These are phyloP conservation scores for Drosophila pruinosa DNA, from an alignment of 1,140 invertebrate genomes.

Conservation along the genomic window DNA sequence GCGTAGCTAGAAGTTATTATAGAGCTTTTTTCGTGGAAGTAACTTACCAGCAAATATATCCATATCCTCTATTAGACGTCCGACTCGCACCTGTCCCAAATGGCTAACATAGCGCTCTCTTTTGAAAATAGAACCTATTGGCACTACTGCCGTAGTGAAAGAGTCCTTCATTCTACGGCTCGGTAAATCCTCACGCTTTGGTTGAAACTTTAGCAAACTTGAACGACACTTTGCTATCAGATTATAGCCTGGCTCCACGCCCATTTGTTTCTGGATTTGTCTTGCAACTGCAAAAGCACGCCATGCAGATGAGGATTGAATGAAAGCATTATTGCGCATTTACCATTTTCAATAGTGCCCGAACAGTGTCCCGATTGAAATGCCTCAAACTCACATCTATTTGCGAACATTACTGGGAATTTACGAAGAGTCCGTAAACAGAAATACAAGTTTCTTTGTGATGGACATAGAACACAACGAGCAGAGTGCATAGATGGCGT, in stretches of 20 bases:
- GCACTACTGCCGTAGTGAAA: slow-evolving; percentile 86
- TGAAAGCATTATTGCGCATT: neutral
- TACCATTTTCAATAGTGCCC: slow-evolving; percentile 29
- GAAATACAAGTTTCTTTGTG: neutral
- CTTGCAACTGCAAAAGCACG: slow-evolving; percentile 31
- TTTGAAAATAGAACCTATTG: slow-evolving; percentile 84
- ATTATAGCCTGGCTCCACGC: slow-evolving; percentile 56
- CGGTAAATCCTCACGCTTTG: slow-evolving; percentile 80
- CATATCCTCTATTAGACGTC: slow-evolving; percentile 90
- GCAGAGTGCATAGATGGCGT: neutral
- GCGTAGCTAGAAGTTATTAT: neutral
- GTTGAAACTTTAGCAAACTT: slow-evolving; percentile 59
- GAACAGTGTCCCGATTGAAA: slow-evolving; percentile 26
- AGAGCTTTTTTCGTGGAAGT: neutral
- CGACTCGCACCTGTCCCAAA: slow-evolving; percentile 86
- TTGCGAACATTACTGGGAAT: neutral
- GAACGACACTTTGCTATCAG: slow-evolving; percentile 58
- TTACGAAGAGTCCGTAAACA: neutral
- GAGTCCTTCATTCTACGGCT: slow-evolving; percentile 86
- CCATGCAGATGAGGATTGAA: neutral
- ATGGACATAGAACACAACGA: neutral
- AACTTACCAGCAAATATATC: slow-evolving; percentile 89
- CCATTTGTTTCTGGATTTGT: slow-evolving; percentile 50
- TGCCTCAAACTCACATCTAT: neutral
- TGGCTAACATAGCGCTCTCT: slow-evolving; percentile 88